Conservation (phyloP, 2,113 vertebrate species). For the Cynopterus brachyotis region DNA sequence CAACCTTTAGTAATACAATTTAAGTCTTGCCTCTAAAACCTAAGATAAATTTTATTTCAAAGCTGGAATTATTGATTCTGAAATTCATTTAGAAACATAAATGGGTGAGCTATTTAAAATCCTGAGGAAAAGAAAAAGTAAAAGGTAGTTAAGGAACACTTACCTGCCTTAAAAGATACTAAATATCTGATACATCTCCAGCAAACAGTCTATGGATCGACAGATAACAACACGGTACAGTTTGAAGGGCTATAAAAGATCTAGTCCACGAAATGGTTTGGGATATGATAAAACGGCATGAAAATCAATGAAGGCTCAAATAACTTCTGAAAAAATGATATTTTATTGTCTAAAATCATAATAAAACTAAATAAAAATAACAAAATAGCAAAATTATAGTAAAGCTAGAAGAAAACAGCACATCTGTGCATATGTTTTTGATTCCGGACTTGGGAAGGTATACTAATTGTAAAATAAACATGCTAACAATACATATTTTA, state of each 20-base stretch:
- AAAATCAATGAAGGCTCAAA: neutral
- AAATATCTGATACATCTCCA: neutral
- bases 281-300: neutral
- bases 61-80: neutral
- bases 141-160: neutral
- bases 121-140: neutral
- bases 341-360: neutral
- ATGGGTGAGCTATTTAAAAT: neutral
- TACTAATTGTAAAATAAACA: neutral
- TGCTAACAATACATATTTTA: neutral
- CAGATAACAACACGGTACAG: neutral
- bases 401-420: neutral
- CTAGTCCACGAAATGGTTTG: neutral
- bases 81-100: slow-evolving; percentile 22
- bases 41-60: neutral
- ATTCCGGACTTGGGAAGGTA: neutral
- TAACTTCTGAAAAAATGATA: neutral
- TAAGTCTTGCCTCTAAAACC: neutral
- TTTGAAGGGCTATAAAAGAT: neutral
- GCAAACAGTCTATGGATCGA: neutral
- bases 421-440: neutral
- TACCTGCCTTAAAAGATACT: neutral
- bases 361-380: neutral
- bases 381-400: neutral
- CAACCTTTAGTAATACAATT: neutral